These are phyloP conservation scores for Zoanthus solanderi DNA, from an alignment of 92 coral and sea anemone species.

Conservation along the genomic window DNA sequence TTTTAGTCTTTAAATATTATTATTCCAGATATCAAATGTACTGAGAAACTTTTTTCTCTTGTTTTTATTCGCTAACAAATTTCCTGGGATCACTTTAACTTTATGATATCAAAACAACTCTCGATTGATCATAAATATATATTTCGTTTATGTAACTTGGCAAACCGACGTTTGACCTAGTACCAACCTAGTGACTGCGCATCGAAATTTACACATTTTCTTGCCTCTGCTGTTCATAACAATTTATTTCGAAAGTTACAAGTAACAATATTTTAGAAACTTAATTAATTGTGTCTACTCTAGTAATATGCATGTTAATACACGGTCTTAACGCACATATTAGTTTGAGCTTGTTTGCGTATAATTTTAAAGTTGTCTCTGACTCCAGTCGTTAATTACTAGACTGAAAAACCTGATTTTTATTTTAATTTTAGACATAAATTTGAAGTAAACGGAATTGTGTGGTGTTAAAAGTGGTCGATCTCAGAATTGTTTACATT, in stretches of 20 bases:
- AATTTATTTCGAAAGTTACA: too few species aligned
- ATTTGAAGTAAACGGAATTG: not conserved
- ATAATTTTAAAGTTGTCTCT: not conserved
- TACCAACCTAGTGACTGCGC: not conserved
- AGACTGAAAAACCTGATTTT: not conserved
- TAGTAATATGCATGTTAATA: not conserved
- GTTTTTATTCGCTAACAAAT: slow-evolving; percentile 15
- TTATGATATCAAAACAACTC: slow-evolving; percentile 47
- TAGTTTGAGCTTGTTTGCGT: slow-evolving; percentile 13
- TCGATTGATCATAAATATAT: not conserved
- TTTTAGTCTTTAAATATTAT: not conserved
- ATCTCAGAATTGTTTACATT: too few species aligned
- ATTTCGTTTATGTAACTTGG: slow-evolving; percentile 7
- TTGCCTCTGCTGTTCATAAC: too few species aligned
- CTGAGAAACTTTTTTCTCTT: not conserved
- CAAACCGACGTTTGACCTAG: not conserved
- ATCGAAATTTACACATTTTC: not conserved
- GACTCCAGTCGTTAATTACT: not conserved
- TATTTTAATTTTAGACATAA: not conserved
- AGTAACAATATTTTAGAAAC: not conserved
- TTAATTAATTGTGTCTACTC: too few species aligned
- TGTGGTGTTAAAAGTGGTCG: too few species aligned
- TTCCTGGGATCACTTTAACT: slow-evolving; percentile 11
- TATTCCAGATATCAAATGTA: not conserved
- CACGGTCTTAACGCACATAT: not conserved